These are phyloP conservation scores for Sepioteuthis lessoniana DNA, from an alignment of 2,888 invertebrate genomes.

Conservation along the genomic window DNA sequence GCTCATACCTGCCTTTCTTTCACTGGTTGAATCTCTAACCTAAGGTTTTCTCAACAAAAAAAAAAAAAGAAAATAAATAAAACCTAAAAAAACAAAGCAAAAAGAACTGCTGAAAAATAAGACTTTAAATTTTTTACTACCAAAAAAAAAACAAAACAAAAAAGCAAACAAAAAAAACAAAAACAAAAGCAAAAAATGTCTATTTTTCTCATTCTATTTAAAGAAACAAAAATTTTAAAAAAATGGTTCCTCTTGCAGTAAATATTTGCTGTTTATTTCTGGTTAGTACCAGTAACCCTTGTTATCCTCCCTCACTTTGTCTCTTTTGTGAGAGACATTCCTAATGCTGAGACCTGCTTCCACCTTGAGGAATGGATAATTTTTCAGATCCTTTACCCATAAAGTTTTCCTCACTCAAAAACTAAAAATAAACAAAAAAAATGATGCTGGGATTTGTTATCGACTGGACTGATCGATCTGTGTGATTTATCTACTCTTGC, in stretches of 20 bases:
- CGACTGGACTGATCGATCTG: background rate
- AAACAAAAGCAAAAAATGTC: background rate
- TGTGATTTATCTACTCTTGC: background rate
- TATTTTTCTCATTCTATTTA: background rate
- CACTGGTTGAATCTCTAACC: background rate
- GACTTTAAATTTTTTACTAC: background rate
- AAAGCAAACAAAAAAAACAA: too few relatives aligned
- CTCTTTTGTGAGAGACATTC: background rate
- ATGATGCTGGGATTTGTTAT: background rate
- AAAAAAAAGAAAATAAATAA: background rate
- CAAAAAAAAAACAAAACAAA: background rate
- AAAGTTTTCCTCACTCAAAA: background rate
- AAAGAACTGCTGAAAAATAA: background rate
- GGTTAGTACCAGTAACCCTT: too few relatives aligned
- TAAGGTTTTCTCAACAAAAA: background rate
- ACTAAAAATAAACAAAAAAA: background rate
- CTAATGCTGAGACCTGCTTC: background rate
- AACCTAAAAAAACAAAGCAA: background rate
- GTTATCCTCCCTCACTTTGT: background rate
- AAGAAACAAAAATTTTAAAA: background rate
- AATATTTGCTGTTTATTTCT: background rate
- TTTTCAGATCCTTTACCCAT: background rate
- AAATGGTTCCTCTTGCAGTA: constrained; percentile 14
- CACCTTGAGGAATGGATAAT: background rate
- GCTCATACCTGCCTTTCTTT: background rate